Evolutionary conservation across 64 coral and sea anemone genomes (phyloP).

Genomic region (Montipora sp.): DNA sequence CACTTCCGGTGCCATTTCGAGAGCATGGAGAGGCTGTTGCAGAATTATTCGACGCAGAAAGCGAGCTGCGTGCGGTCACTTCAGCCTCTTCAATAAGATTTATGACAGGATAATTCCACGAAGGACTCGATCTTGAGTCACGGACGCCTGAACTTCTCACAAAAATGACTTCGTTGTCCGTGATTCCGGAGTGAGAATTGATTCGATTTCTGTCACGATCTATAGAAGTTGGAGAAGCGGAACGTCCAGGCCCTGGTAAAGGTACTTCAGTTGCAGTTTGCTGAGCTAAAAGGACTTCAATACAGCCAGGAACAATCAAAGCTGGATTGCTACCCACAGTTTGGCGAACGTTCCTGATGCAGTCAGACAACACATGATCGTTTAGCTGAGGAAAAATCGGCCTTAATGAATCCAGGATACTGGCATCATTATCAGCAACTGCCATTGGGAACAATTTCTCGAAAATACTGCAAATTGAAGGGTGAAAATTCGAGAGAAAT

Average conservation of each 20-base stretch:
- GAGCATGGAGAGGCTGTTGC: not conserved
- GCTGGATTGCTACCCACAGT: slow-evolving; percentile 58
- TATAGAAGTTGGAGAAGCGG: not conserved
- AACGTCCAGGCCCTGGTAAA: not conserved
- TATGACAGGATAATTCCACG: not conserved
- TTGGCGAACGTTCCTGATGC: slow-evolving; percentile 57
- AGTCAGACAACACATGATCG: slow-evolving; percentile 35
- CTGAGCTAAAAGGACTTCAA: slow-evolving; percentile 56
- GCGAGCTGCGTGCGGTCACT: not conserved
- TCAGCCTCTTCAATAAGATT: slow-evolving; percentile 16
- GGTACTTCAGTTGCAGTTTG: slow-evolving; percentile 1
- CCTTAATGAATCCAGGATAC: slow-evolving; percentile 65
- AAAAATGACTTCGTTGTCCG: slow-evolving; percentile 65
- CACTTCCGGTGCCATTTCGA: not conserved
- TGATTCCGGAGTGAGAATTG: not conserved
- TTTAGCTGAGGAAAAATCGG: slow-evolving; percentile 86
- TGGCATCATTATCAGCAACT: slow-evolving; percentile 33
- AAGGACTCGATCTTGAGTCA: not conserved
- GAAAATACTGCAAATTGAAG: not conserved
- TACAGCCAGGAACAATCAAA: slow-evolving; percentile 52
- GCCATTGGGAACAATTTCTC: slow-evolving; percentile 18
- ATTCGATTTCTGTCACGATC: not conserved
- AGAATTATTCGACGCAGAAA: not conserved
- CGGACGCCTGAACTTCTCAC: not conserved
- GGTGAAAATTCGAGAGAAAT: not conserved